Conservation (phyloP, 2,888 invertebrate species). For the Coelogynopora nodosa region DNA sequence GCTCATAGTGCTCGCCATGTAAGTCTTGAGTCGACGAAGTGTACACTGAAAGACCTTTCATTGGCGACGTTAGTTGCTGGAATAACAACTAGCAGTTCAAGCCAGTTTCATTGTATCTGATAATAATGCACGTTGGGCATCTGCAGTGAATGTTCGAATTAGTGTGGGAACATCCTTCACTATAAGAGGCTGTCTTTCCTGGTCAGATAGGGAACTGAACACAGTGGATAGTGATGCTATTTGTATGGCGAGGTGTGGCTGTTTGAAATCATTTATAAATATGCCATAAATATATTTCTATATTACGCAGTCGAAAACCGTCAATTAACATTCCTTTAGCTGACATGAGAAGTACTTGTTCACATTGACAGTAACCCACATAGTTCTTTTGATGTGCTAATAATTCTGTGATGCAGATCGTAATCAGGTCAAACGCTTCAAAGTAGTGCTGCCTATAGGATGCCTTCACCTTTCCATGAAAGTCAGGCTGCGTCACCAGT, state of each 20-base stretch:
- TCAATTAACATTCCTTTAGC: background rate
- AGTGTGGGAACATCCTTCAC: background rate
- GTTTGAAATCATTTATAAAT: background rate
- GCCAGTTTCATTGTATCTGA: background rate
- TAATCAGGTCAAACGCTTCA: conserved; percentile 13
- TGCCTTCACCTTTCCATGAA: background rate
- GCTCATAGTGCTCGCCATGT: background rate
- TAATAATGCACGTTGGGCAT: background rate
- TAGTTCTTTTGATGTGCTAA: background rate
- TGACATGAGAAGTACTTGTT: background rate
- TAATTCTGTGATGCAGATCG: background rate
- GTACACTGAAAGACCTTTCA: background rate
- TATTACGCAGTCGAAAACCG: background rate
- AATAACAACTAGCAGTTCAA: background rate
- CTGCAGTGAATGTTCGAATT: background rate
- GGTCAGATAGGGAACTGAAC: no score
- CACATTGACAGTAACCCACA: background rate
- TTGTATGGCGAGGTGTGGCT: no score
- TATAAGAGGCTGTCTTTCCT: background rate
- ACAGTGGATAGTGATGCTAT: no score
- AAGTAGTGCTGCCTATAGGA: background rate
- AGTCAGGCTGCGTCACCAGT: conserved; percentile 19
- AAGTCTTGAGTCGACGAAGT: background rate
- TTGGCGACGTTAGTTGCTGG: background rate
- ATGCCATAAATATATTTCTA: background rate